Evolutionary conservation across 2,113 vertebrate genomes (phyloP).

Genomic region (Capreolus pygargus): DNA sequence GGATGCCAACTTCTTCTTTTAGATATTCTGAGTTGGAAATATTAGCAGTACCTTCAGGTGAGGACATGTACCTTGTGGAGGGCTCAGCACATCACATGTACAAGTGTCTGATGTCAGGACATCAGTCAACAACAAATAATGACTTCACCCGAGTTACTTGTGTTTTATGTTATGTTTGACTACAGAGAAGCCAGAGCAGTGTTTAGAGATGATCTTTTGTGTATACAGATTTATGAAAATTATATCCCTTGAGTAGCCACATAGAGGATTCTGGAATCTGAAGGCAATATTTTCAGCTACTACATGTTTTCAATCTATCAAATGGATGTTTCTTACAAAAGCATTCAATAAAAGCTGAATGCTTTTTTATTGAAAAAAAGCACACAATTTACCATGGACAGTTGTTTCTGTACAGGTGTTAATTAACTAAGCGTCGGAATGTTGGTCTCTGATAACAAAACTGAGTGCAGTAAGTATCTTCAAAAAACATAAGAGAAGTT

Average conservation of each 20-base stretch:
- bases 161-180: neutral
- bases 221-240: neutral
- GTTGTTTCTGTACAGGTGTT: neutral
- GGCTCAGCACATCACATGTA: fast-evolving
- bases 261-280: neutral
- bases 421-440: neutral
- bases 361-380: too few relatives aligned
- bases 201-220: neutral
- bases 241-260: neutral
- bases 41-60: neutral
- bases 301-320: neutral
- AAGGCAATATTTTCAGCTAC: neutral
- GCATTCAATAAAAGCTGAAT: neutral
- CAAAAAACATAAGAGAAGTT: neutral
- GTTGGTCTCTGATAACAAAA: neutral
- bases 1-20: neutral
- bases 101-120: neutral
- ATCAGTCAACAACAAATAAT: neutral
- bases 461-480: neutral
- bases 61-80: neutral
- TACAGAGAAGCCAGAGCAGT: neutral
- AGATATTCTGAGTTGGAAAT: neutral
- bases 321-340: neutral
- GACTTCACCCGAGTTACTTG: neutral
- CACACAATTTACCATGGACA: neutral